These are phyloP conservation scores for Lochmaea crataegi DNA, from an alignment of 2,888 invertebrate genomes.

Conservation along the genomic window DNA sequence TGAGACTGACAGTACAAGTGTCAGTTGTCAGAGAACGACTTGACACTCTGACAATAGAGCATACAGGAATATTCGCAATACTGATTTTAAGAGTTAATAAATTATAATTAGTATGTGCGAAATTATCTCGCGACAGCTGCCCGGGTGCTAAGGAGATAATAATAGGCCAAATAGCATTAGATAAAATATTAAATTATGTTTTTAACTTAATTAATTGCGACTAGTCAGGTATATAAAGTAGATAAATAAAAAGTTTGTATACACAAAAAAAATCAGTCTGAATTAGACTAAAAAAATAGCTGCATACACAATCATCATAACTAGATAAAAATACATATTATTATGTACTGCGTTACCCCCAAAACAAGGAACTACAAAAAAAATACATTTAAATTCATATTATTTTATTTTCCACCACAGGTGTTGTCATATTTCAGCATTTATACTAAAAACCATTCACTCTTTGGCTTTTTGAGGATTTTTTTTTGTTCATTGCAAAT, in stretches of 20 bases:
- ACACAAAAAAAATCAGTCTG: conserved; percentile 12
- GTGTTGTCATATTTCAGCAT: too few relatives aligned
- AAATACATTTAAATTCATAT: too few relatives aligned
- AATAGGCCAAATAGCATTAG: not conserved
- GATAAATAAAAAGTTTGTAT: conserved; percentile 2
- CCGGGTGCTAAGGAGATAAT: too few relatives aligned
- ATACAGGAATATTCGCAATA: not conserved
- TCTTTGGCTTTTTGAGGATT: too few relatives aligned
- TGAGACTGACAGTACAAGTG: too few relatives aligned
- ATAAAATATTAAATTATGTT: not conserved
- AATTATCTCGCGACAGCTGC: not conserved
- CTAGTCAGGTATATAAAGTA: conserved; percentile 18
- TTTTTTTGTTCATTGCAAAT: too few relatives aligned
- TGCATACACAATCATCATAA: not conserved
- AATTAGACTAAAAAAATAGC: conserved; percentile 9
- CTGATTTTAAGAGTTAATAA: not conserved
- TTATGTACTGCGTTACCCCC: too few relatives aligned
- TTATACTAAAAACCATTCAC: too few relatives aligned
- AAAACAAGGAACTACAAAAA: too few relatives aligned
- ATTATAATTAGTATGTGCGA: not conserved
- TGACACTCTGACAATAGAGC: too few relatives aligned
- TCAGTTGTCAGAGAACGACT: too few relatives aligned
- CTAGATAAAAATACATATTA: not conserved
- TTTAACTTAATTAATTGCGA: conserved; percentile 3
- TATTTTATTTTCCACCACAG: too few relatives aligned